These are phyloP conservation scores for Sciurus carolinensis DNA, from an alignment of 2,797 vertebrate species.

Conservation along the genomic window DNA sequence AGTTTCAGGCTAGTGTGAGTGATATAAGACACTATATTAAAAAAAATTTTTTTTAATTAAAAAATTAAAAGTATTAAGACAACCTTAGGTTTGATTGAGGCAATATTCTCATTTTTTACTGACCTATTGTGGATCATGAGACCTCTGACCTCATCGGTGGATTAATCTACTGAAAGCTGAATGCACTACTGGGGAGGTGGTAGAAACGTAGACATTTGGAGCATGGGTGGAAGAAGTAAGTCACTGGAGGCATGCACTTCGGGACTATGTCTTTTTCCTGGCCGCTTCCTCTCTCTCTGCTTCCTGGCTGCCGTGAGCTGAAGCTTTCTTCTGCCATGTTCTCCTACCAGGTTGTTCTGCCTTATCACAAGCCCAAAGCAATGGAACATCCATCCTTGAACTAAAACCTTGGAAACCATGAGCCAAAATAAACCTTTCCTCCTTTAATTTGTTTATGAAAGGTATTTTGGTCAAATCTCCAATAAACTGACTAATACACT, in stretches of 20 bases:
- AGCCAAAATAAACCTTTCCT: background rate
- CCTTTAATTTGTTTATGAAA: background rate
- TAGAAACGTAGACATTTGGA: too few relatives aligned
- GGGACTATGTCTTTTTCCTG: background rate
- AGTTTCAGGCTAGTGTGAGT: background rate
- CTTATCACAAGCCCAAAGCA: background rate
- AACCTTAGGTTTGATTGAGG: too few relatives aligned
- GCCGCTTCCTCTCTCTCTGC: too few relatives aligned
- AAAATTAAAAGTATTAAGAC: background rate
- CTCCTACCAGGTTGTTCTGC: background rate
- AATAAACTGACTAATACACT: background rate
- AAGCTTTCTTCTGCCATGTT: background rate
- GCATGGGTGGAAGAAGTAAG: too few relatives aligned
- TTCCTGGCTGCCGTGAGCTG: background rate
- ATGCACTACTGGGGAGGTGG: too few relatives aligned
- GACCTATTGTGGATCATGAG: too few relatives aligned
- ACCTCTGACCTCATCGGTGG: too few relatives aligned
- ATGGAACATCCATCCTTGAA: background rate
- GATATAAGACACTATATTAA: background rate
- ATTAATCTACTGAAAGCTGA: too few relatives aligned
- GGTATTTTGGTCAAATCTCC: background rate
- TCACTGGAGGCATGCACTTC: too few relatives aligned
- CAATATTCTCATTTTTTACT: background rate
- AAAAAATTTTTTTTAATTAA: too few relatives aligned
- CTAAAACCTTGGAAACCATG: background rate